These are phyloP conservation scores for Lucinisca nassula DNA, from an alignment of 2,888 invertebrate genomes.

Conservation along the genomic window DNA sequence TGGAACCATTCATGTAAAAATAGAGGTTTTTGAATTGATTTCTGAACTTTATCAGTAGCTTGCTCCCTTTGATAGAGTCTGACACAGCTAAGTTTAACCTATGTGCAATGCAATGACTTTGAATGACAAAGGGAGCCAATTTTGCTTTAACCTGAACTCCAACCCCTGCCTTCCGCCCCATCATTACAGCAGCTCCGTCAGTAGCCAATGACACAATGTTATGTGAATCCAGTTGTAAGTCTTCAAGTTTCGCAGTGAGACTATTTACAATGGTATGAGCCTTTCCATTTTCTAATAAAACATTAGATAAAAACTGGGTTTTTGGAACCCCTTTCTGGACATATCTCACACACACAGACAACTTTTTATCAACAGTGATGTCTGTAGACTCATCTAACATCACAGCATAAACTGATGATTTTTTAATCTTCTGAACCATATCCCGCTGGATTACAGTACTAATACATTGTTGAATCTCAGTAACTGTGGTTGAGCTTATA, in stretches of 20 bases:
- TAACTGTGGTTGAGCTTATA: conserved; percentile 45
- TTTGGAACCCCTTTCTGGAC: conserved; percentile 37
- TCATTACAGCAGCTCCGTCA: conserved; percentile 50
- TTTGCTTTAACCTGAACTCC: background rate
- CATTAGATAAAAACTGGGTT: conserved; percentile 44
- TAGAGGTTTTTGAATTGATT: conserved; percentile 60
- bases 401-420: conserved; percentile 15
- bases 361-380: conserved; percentile 41
- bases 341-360: conserved; percentile 57
- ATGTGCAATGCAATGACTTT: conserved; percentile 58
- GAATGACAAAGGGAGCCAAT: background rate
- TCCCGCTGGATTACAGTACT: conserved; percentile 2
- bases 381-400: conserved; percentile 65
- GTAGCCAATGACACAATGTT: conserved; percentile 47
- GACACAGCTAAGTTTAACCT: conserved; percentile 55
- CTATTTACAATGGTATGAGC: conserved; percentile 32
- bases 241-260: background rate
- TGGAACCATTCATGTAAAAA: conserved; percentile 53
- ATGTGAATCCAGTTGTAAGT: background rate
- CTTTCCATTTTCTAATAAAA: conserved; percentile 36
- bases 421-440: conserved; percentile 27
- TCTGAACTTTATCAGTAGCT: conserved; percentile 50
- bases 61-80: conserved; percentile 59
- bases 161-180: conserved; percentile 23
- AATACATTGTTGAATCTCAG: conserved; percentile 44